Percentiles rank a stretch among this genome's conserved stretches.
These are phyloP conservation scores for Stegostoma tigrinum DNA, from an alignment of 2,113 vertebrate genomes.

Conservation along the genomic window DNA sequence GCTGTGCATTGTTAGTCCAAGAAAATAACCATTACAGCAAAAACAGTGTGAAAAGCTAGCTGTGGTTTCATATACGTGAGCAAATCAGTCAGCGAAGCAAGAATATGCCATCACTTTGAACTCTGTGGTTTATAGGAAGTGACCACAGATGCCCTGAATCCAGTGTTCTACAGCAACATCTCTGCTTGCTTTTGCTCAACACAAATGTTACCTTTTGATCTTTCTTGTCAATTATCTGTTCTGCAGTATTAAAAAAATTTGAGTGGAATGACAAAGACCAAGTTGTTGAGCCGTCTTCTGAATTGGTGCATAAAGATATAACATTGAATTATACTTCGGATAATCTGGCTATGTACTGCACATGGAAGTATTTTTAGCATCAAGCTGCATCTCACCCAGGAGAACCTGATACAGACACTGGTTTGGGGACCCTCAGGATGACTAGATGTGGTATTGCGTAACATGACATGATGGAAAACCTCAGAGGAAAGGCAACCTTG, in stretches of 20 bases:
- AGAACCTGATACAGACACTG: not conserved
- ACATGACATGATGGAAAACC: no score
- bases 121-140: not conserved
- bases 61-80: not conserved
- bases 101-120: not conserved
- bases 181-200: not conserved
- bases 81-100: not conserved
- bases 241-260: not conserved
- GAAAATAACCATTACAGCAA: not conserved
- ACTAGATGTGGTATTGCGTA: no score
- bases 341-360: not conserved
- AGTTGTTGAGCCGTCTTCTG: not conserved
- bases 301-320: not conserved
- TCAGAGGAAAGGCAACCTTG: no score
- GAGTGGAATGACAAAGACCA: not conserved
- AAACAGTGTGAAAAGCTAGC: not conserved
- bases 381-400: not conserved
- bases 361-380: not conserved
- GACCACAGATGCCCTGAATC: not conserved
- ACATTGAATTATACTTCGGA: not conserved
- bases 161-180: not conserved
- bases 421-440: no score
- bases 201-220: not conserved
- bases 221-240: not conserved
- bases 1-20: not conserved